Base-by-base conservation (phyloP, 2,113 vertebrate genomes). In the Struthio camelus region DNA sequence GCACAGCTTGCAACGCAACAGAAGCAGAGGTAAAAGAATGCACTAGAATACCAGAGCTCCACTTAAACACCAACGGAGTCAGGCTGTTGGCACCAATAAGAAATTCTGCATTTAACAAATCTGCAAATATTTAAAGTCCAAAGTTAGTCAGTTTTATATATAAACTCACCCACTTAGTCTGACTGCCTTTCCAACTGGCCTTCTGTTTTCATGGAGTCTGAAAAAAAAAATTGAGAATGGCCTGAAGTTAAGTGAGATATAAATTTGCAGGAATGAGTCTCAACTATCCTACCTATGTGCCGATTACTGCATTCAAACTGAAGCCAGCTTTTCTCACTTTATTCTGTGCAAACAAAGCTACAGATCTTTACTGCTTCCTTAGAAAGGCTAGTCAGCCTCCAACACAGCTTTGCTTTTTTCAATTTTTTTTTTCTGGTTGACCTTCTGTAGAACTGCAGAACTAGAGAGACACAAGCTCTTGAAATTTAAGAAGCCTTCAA, bases 41-140 rank as follows among this genome's bases (percentile, higher is more conserved):
- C 96, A 97, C 95, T 96, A 97, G 96, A 95, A 97, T 97, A 97
- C 95, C 95, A 97, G 96, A 97, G 96, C 95, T 97, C 97, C 97
- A 95, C 93, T 95, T 97, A 97, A 95, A 97, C 94, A 97, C 96
- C 95, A 97, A 96, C 91, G 97, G 91, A 96, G 96, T 97, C 94
- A 97, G 95, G 97, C 97, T 97, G 96, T 97, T 97, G 97, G 94
- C 94, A 97, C 97, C 97, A 96, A 97, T 86, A 96, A 97, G 53
- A 97, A 97, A 97, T 97, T 97, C 91, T 88, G 95, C 91, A 90
- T 97, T 97, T 97, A 96, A 97, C 97, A 97, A 97, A 96, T 95
- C 91, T 94, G 95, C 77, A 94, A 80, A 78, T 88, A 94, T 81
- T 95, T 93, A 44, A 71, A 85, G 88, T 61, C 48, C 91, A 96